These are phyloP conservation scores for Oophaga pumilio DNA, from an alignment of 2,113 vertebrate genomes.

Conservation along the genomic window DNA sequence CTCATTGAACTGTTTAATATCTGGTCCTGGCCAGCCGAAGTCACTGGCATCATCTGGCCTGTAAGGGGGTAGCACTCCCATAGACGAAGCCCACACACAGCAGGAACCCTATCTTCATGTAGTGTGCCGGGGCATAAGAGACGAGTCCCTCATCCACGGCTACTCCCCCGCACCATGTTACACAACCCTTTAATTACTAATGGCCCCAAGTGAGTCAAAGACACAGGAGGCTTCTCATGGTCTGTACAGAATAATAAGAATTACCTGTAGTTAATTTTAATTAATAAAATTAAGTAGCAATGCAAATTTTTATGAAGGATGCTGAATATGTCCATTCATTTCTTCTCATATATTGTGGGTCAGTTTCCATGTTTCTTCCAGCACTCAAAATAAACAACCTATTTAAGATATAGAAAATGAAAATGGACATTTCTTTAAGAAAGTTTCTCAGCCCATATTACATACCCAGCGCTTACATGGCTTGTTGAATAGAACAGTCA, in stretches of 20 bases:
- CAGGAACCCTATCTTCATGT: too few species aligned
- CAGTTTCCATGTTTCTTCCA: background rate
- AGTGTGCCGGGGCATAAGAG: too few species aligned
- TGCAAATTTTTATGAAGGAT: background rate
- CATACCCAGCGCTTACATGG: background rate
- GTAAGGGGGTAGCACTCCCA: too few species aligned
- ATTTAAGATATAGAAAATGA: background rate
- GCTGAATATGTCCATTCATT: background rate
- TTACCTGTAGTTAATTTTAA: too few species aligned
- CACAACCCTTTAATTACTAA: too few species aligned
- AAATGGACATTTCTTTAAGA: background rate
- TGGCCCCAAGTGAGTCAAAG: background rate
- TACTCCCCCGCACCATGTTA: too few species aligned
- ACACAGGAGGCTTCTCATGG: background rate
- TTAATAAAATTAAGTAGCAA: background rate
- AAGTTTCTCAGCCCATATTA: background rate
- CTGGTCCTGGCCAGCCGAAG: too few species aligned
- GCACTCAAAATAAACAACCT: background rate
- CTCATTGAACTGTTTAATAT: too few species aligned
- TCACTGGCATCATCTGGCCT: too few species aligned
- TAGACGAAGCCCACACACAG: too few species aligned
- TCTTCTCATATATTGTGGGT: background rate
- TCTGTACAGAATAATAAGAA: background rate
- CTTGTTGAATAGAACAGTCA: constrained; percentile 16
- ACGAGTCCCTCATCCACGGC: too few species aligned